Evolutionary conservation across 2,113 vertebrate genomes (phyloP).

Genomic region (Phoenicopterus ruber): DNA sequence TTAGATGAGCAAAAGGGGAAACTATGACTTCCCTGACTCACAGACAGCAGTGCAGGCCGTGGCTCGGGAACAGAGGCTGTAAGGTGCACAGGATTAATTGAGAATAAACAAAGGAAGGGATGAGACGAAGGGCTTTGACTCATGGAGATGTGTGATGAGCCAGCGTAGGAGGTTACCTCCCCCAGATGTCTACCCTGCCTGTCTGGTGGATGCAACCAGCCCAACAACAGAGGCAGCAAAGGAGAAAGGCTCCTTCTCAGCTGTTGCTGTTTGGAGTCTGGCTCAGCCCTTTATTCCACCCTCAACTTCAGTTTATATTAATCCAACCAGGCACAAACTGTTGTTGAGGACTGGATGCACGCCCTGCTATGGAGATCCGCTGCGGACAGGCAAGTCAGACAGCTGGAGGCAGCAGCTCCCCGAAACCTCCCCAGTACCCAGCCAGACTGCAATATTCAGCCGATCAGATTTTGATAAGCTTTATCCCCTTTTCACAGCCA

Average conservation of each 20-base stretch:
- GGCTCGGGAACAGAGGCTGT: not conserved
- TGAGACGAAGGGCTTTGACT: not conserved
- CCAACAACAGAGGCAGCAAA: not conserved
- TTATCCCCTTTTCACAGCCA: not conserved
- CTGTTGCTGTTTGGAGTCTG: not conserved
- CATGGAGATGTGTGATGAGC: not conserved
- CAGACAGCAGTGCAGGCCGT: not conserved
- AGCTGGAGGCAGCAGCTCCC: not conserved
- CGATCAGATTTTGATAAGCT: not conserved
- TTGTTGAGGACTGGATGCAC: not conserved
- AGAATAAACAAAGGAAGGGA: not conserved
- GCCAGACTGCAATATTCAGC: not conserved
- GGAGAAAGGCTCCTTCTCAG: not conserved
- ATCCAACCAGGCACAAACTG: not conserved
- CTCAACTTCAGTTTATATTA: not conserved
- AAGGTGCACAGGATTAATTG: not conserved
- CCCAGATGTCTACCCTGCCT: not conserved
- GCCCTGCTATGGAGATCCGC: accelerated
- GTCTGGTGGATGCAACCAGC: not conserved
- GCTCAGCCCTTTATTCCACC: not conserved
- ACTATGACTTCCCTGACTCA: not conserved
- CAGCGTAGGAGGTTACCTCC: not conserved
- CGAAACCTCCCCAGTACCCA: not conserved
- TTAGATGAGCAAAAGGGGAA: not conserved
- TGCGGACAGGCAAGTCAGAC: not conserved